phyloP scores from a whole-genome alignment of 2,888 invertebrate genomes.

The Dioctria linearis region DNA sequence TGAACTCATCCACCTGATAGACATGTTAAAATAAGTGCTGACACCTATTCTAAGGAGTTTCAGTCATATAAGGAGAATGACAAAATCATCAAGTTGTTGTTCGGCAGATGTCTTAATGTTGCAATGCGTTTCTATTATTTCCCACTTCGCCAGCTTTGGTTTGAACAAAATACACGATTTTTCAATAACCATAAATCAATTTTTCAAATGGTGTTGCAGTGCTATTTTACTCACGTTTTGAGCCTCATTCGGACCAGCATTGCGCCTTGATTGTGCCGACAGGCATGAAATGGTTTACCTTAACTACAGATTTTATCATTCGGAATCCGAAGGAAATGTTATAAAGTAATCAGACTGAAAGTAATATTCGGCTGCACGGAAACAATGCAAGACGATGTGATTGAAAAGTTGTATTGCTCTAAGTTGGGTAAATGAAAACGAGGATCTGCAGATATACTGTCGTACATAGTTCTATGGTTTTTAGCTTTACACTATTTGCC shows the following conservation, averaged over 20 bases:
- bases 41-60: conserved; percentile 3
- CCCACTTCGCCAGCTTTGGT: neutral
- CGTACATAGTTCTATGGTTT: no score
- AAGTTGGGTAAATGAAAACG: no score
- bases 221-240: conserved; percentile 31
- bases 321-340: conserved; percentile 6
- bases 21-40: conserved; percentile 21
- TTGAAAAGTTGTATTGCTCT: no score
- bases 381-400: no score
- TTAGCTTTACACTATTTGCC: no score
- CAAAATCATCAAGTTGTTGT: conserved; percentile 19
- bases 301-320: conserved; percentile 34
- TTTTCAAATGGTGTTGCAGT: conserved; percentile 28
- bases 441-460: no score
- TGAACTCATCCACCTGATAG: conserved; percentile 31
- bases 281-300: neutral
- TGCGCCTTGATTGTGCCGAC: conserved; percentile 33
- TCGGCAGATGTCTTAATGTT: conserved; percentile 42
- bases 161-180: conserved; percentile 36
- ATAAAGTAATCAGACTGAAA: conserved; percentile 16
- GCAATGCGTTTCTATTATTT: neutral
- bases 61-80: neutral
- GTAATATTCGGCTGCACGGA: no score
- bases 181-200: conserved; percentile 43
- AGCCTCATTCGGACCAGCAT: conserved; percentile 4